Base-by-base conservation (phyloP, 2,888 invertebrate species). In the Tricholauxania praeusta region DNA sequence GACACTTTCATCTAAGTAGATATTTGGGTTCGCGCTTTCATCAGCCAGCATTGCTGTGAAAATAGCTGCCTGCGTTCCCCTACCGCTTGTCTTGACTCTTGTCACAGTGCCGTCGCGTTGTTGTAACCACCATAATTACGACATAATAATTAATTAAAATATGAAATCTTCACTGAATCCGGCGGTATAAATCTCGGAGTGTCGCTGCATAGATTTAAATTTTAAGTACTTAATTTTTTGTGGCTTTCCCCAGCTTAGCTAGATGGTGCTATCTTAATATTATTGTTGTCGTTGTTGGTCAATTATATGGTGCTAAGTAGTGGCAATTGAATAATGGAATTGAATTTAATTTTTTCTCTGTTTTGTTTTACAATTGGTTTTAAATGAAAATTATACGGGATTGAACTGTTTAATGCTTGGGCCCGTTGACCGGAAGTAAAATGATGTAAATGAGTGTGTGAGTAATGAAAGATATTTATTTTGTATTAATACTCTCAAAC, bases 141-240 rank as follows among this genome's bases (percentile, higher is more conserved):
- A 79, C 80, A 81, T 76, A 76, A 77, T 79, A 83, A 83, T 81
- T 83, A 83, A 81, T 83, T 83, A 77, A 68, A 68, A 19, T 48
- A 57, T 48, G n/a, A 57, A 57, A 47, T 47, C 55, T 47, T 12
- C 55, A 22, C 55, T 22, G 48, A 68, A 57, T 12, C 48, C 55
- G 22, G 22, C 57, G 55, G 55, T 17, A 22, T 57, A 57, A 68
- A 68, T 57, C 57, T 57, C 47, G 22, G 68, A 68, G 57, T 48
- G 14, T 14, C 57, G 57, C 68, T 57, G 68, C 57, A 59, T 47
- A 57, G 68, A 68, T 68, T 68, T 57, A n/a, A 55, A 59, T 68
- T 57, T 39, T 59, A 57, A 80, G 63, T 71, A 48, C 32, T 66
- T 49, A 17, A 19, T 22, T 69, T 39, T 52, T 22, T 32, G 69